Conservation (phyloP, 2,888 invertebrate genomes). For the Drosophila pegasa region DNA sequence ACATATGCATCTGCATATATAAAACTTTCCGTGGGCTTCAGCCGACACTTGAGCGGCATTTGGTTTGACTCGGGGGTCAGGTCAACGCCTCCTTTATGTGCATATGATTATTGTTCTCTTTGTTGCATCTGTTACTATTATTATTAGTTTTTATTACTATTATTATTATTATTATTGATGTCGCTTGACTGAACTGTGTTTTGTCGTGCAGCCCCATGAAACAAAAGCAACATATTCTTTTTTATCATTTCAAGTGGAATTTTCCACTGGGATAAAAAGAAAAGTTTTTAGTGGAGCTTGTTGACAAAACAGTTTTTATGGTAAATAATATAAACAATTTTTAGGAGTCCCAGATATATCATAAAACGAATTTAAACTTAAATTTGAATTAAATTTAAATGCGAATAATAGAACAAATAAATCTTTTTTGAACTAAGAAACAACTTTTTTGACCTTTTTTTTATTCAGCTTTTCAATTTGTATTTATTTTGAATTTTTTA, state of each 20-base stretch:
- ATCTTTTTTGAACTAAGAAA: no score
- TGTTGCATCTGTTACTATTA: slow-evolving; percentile 17
- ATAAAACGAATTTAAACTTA: no score
- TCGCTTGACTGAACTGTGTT: slow-evolving; percentile 22
- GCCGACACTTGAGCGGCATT: slow-evolving; percentile 34
- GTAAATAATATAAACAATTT: neutral
- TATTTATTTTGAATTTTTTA: no score
- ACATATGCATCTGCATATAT: slow-evolving; percentile 2
- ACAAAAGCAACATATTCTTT: neutral
- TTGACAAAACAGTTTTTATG: neutral
- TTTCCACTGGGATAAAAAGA: neutral
- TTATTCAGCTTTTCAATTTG: no score
- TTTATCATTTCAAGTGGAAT: slow-evolving; percentile 9
- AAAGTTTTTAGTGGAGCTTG: neutral
- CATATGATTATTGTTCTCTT: slow-evolving; percentile 26
- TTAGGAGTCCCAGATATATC: no score
- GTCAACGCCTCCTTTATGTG: slow-evolving; percentile 60
- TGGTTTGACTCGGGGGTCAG: slow-evolving; percentile 44
- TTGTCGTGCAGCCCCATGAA: neutral
- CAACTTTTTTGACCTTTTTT: no score
- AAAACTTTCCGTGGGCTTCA: slow-evolving; percentile 28
- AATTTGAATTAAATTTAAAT: no score
- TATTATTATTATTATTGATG: slow-evolving; percentile 3
- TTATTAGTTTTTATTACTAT: no score
- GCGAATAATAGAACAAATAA: no score